Conservation (phyloP, 2,113 vertebrate genomes). For the Rhodinocichla rosea region DNA sequence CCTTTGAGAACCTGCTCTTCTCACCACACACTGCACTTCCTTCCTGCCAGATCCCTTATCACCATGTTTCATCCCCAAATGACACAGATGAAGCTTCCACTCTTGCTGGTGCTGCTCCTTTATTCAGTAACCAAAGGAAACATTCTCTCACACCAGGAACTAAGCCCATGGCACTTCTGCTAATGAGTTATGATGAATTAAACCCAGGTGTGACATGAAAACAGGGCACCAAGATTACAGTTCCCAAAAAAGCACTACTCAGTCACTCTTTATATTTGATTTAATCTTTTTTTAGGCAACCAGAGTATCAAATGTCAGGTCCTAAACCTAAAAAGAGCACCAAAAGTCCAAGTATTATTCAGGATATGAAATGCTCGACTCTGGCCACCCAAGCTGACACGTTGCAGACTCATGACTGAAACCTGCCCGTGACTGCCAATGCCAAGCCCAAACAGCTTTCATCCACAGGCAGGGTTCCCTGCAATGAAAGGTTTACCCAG, state of each 20-base stretch:
- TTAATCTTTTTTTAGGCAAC: not conserved
- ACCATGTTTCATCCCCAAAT: not conserved
- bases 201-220: not conserved
- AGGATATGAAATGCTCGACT: not conserved
- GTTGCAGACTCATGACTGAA: not conserved
- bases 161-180: accelerated
- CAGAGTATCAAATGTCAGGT: not conserved
- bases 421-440: accelerated
- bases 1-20: not conserved
- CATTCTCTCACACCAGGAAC: not conserved
- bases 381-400: not conserved
- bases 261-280: not conserved
- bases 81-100: not conserved
- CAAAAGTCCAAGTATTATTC: not conserved
- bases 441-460: not conserved
- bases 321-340: not conserved
- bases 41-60: slow-evolving; percentile 3
- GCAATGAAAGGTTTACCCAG: not conserved
- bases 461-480: not conserved
- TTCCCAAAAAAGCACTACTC: not conserved
- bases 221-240: not conserved
- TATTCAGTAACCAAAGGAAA: not conserved
- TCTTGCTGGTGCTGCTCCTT: not conserved
- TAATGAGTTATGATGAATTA: not conserved
- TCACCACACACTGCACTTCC: not conserved